These are phyloP conservation scores for Vannuccia rotundouncinata DNA, from an alignment of 2,888 invertebrate genomes.

Conservation along the genomic window DNA sequence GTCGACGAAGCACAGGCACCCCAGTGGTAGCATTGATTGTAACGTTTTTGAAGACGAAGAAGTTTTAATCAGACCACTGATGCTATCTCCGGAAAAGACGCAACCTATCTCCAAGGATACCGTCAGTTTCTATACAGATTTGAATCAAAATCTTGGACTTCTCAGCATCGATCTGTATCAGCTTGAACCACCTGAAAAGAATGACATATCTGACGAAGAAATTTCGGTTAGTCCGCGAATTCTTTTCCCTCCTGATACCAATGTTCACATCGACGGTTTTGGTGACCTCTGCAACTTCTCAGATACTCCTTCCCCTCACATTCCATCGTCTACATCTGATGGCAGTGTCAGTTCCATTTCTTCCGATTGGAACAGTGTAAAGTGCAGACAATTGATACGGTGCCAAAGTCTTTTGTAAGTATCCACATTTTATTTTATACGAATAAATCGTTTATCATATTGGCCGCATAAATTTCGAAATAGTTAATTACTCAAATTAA, in stretches of 20 bases:
- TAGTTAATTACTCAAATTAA: too few species aligned
- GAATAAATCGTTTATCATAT: too few species aligned
- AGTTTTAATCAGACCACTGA: not conserved
- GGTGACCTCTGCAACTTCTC: not conserved
- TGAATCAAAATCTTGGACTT: not conserved
- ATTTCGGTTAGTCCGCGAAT: not conserved
- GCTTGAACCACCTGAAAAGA: not conserved
- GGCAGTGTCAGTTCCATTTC: not conserved
- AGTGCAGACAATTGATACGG: not conserved
- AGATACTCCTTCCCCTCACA: not conserved
- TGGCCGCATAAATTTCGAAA: too few species aligned
- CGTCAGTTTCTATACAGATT: not conserved
- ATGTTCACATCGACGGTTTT: not conserved
- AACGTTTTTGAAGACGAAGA: not conserved
- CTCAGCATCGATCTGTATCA: not conserved
- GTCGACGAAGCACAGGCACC: not conserved
- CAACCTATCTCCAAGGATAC: not conserved
- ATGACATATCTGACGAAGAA: not conserved
- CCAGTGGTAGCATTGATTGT: not conserved
- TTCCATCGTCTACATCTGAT: not conserved
- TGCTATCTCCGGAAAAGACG: not conserved
- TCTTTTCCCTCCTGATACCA: not conserved
- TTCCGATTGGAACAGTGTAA: not conserved
- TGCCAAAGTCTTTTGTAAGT: not conserved
- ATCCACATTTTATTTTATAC: too few species aligned